Base-by-base conservation (phyloP, 2,113 vertebrate species). In the Sceloporus undulatus region DNA sequence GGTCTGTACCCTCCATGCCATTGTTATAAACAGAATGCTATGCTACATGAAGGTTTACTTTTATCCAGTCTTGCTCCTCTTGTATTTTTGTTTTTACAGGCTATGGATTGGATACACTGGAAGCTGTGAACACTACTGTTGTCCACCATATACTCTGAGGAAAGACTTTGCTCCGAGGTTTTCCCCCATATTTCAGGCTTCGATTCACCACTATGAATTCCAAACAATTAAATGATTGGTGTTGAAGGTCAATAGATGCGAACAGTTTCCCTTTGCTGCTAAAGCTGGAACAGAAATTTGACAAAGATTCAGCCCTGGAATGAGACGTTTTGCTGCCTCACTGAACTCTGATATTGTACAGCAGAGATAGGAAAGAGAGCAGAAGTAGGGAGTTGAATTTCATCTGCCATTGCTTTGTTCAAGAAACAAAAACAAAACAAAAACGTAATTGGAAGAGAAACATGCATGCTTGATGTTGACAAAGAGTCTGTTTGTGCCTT, bases 201-300 rank as follows among this genome's bases (percentile, higher is more conserved):
- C 91, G 29, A 92, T 34, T 89, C 93, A 90, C 83, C 1, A 81
- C 91, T 88, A 85, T 91, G 91, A 87, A n/a, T 87, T 87, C 29
- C 54, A 75, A 18, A 93, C 25, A 42, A 91, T 71, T 92, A 92
- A 94, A 93, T 85, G 92, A 88, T 9, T 90, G 68, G 54, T 85
- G 79, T 68, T 91, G 90, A 94, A 96, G 91, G 62, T 92, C 86
- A 88, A 86, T 86, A 90, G 91, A 91, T 90, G 56, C 83, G 93
- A 90, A 86, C 86, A 89, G 70, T 4, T 92, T 90, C 91, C 95
- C 82, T 90, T 27, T 91, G 76, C 18, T 6, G n/a, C 93, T 92
- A 92, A n/a, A 94, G 66, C 13, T 90, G 34, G 9, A 68, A 25
- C 5, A 89, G 65, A 93, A 94, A 93, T 10, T 88, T 85, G 5